phyloP scores from a whole-genome alignment of 2,888 invertebrate species.

The Harmothoe impar region DNA sequence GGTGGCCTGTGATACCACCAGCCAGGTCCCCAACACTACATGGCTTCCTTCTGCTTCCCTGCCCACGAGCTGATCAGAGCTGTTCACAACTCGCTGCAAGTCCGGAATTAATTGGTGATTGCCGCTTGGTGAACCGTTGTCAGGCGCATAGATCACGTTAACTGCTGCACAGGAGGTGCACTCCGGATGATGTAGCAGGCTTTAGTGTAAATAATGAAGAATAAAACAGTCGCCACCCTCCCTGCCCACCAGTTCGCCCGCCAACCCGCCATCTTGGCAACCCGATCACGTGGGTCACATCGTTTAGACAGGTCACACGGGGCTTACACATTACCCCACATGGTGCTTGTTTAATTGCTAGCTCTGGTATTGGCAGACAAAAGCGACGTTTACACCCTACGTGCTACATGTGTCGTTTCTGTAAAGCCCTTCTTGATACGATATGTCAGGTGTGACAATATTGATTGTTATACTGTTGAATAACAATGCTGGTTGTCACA shows the following conservation, averaged over 20 bases:
- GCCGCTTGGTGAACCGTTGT: slow-evolving; percentile 27
- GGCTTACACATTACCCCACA: background rate
- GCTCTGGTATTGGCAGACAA: background rate
- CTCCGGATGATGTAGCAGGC: slow-evolving; percentile 15
- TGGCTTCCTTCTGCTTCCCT: background rate
- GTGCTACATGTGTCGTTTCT: too few relatives aligned
- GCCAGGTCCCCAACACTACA: too few relatives aligned
- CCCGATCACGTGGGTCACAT: background rate
- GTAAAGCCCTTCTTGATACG: too few relatives aligned
- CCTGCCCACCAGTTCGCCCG: background rate
- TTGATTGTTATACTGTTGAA: too few relatives aligned
- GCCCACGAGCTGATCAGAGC: background rate
- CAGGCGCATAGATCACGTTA: slow-evolving; percentile 31
- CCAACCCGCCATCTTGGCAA: slow-evolving; percentile 19
- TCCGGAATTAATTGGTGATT: slow-evolving; percentile 30
- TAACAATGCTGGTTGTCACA: too few relatives aligned
- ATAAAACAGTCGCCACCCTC: slow-evolving; percentile 12
- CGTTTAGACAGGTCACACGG: slow-evolving; percentile 18
- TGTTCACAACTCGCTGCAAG: background rate
- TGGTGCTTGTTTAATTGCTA: background rate
- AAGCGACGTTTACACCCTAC: too few relatives aligned
- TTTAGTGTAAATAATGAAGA: slow-evolving; percentile 38
- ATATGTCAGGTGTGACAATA: too few relatives aligned
- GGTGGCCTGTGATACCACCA: too few relatives aligned
- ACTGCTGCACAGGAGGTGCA: background rate